Evolutionary conservation across 2,797 vertebrate genomes (phyloP).

Genomic region (Mormyrus proboscirostris): DNA sequence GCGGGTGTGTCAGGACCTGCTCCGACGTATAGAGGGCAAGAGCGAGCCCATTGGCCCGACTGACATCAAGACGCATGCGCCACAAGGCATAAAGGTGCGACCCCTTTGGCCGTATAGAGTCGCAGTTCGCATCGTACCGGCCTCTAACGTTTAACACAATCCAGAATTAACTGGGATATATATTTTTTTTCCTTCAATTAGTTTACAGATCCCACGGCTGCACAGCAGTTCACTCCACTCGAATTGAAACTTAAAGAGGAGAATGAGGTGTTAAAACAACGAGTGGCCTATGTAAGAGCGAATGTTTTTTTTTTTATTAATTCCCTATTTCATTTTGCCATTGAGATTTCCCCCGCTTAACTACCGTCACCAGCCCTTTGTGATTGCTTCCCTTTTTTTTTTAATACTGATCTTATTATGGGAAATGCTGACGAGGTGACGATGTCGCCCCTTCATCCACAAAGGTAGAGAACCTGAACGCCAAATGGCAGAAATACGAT

Average conservation of each 20-base stretch:
- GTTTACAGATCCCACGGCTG: conserved; percentile 44
- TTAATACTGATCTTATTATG: neutral
- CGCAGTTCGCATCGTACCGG: neutral
- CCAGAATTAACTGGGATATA: neutral
- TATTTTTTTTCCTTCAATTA: conserved; percentile 35
- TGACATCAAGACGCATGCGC: conserved; percentile 34
- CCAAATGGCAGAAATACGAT: conserved; percentile 90
- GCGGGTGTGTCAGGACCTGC: conserved; percentile 82
- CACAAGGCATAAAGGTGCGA: conserved; percentile 59
- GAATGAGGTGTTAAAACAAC: conserved; percentile 75
- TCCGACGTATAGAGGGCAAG: conserved; percentile 68
- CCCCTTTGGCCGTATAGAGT: neutral
- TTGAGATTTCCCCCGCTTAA: neutral
- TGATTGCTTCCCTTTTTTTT: neutral
- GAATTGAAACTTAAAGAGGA: conserved; percentile 71
- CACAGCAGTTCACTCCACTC: conserved; percentile 40
- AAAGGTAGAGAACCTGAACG: conserved; percentile 84
- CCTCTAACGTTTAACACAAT: neutral
- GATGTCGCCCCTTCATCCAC: neutral
- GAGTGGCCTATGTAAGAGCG: conserved; percentile 76
- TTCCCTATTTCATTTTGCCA: neutral
- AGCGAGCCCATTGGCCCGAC: conserved; percentile 38
- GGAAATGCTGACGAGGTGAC: neutral
- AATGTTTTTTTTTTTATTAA: neutral
- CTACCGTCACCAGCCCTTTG: neutral